Conservation (phyloP, 1,140 invertebrate genomes). For the Drosophila kohkoa region DNA sequence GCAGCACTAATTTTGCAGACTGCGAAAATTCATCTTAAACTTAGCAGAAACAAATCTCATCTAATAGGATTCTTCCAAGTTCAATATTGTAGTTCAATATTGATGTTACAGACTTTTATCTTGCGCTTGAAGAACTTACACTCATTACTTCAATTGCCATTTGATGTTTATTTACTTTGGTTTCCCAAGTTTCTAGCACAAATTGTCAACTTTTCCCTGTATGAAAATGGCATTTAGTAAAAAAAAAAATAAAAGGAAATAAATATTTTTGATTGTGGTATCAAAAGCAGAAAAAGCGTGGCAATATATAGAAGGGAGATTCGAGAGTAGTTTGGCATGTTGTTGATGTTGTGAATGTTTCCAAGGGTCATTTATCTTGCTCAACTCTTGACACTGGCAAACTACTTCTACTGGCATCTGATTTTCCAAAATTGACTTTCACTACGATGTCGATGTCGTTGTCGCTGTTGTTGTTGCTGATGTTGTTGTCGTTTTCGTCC, state of each 20-base stretch:
- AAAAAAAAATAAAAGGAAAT: slow-evolving; percentile 20
- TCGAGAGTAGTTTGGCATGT: slow-evolving; percentile 34
- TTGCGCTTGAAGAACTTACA: neutral
- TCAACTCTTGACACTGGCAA: slow-evolving; percentile 70
- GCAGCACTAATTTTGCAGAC: no score
- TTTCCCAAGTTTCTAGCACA: neutral
- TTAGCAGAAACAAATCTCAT: neutral
- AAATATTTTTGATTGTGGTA: slow-evolving; percentile 35
- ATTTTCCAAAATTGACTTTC: slow-evolving; percentile 54
- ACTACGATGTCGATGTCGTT: slow-evolving; percentile 4
- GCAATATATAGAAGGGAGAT: neutral
- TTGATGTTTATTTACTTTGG: neutral
- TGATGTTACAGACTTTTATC: neutral
- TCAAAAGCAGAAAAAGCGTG: slow-evolving; percentile 9
- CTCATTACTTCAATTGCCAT: neutral
- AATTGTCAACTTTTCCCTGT: slow-evolving; percentile 5
- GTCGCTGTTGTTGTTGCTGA: slow-evolving; percentile 8
- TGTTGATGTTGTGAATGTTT: slow-evolving; percentile 47
- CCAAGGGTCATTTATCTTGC: slow-evolving; percentile 79
- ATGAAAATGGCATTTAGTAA: slow-evolving; percentile 14
- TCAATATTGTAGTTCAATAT: no score
- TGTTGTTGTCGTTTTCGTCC: slow-evolving; percentile 14
- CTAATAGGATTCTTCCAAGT: no score
- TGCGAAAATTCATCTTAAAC: neutral
- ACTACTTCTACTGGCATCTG: slow-evolving; percentile 69